Conservation (phyloP, 2,888 invertebrate species). For the Callyntrura sp. region DNA sequence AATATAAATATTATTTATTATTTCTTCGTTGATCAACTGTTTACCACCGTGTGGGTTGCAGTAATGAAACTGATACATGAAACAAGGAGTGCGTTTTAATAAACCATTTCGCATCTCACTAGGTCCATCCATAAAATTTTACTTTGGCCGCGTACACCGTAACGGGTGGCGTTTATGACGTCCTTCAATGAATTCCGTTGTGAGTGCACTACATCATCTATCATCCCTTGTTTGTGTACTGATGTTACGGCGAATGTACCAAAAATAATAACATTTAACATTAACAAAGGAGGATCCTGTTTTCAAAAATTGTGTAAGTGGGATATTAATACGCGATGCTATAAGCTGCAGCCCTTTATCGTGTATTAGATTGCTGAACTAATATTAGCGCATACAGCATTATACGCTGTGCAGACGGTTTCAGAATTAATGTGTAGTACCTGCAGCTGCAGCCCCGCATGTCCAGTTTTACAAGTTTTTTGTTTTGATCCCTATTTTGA, state of each 20-base stretch:
- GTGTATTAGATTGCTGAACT: background rate
- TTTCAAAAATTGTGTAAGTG: background rate
- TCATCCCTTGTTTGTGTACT: background rate
- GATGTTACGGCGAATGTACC: background rate
- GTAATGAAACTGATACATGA: background rate
- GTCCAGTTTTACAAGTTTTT: slow-evolving; percentile 43
- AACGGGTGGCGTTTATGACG: slow-evolving; percentile 1
- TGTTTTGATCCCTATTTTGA: background rate
- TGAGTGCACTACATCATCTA: background rate
- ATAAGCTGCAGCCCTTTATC: too few species aligned
- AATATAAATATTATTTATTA: background rate
- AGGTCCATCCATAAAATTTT: background rate
- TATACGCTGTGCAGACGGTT: too few species aligned
- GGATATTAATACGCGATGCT: too few species aligned
- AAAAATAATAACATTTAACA: background rate
- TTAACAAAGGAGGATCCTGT: background rate
- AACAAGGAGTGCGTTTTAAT: too few species aligned
- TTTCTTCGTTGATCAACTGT: background rate
- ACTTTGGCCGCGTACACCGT: background rate
- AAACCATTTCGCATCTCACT: background rate
- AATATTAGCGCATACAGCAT: background rate
- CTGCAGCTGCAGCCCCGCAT: background rate
- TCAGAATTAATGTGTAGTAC: too few species aligned
- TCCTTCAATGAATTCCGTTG: background rate
- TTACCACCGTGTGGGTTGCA: background rate